Percentiles rank a stretch among this genome's conserved stretches.
Conservation (phyloP, 2,888 invertebrate species). For the Drosophila anomelani region DNA sequence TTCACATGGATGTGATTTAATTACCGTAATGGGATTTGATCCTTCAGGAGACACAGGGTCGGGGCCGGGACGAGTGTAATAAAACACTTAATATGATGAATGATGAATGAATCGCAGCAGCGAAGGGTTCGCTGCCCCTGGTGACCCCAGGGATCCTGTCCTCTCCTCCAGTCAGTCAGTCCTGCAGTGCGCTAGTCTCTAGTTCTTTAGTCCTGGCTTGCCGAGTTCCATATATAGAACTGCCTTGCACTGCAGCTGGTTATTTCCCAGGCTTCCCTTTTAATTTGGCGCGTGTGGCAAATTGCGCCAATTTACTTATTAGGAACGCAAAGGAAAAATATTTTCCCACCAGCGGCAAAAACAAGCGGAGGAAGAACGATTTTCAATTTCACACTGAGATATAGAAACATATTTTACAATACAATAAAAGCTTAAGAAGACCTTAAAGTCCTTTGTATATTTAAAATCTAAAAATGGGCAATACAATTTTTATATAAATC, state of each 20-base stretch:
- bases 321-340: slow-evolving; percentile 56
- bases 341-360: slow-evolving; percentile 48
- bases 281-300: slow-evolving; percentile 72
- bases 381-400: slow-evolving; percentile 36
- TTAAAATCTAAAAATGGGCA: not conserved
- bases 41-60: slow-evolving; percentile 42
- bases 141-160: slow-evolving; percentile 38
- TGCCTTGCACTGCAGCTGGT: slow-evolving; percentile 53
- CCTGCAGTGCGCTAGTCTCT: not conserved
- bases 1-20: slow-evolving; percentile 84
- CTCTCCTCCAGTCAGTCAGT: not conserved
- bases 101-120: slow-evolving; percentile 75
- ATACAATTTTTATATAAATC: not conserved
- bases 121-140: slow-evolving; percentile 64
- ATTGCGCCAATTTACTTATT: slow-evolving; percentile 72
- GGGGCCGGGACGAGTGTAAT: slow-evolving; percentile 67
- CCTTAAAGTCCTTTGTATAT: not conserved
- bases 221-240: not conserved
- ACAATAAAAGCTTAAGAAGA: not conserved
- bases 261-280: slow-evolving; percentile 65
- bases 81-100: slow-evolving; percentile 84
- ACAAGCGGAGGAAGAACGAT: slow-evolving; percentile 21
- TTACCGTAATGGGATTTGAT: slow-evolving; percentile 84
- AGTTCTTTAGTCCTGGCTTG: not conserved
- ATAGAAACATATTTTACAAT: too few species aligned